Evolutionary conservation across 1,140 invertebrate genomes (phyloP), one percentile per base, ranked within the genome.

Genomic region (Eriosoma lanigerum): DNA sequence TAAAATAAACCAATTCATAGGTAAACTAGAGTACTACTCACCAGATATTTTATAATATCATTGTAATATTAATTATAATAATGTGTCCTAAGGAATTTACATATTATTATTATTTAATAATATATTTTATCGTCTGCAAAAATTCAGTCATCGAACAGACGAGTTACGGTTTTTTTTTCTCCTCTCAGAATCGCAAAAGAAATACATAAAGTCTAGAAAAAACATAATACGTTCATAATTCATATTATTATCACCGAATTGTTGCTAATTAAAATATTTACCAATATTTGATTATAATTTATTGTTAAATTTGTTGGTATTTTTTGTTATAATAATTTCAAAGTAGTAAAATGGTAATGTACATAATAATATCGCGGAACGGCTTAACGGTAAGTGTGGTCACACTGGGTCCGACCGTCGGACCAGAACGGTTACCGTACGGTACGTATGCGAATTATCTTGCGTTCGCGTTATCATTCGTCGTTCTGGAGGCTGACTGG

Each of bases 251-350:
- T 24, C 44, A 48, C 26, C 15, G 2, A 70, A 70, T 70, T 70
- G 48, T 52, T 44, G 48, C 38, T 48, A 29, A 72, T 29, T 72
- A 72, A 72, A 72, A 72, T 52, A 52, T 72, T 72, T 26, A 0
- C 9, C 46, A 19, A 72, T 52, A 38, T 32, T 52, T 72, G 24
- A 72, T 72, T 72, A 72, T 52, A 29, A 70, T 29, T 72, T 52
- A 72, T 72, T 72, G 46, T 72, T 72, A 46, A 4, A 26, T 72
- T 24, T 44, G 75, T 54, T 56, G 81, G 50, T 81, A 64, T 29
- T 32, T 52, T 29, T 29, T 50, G 46, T n/a, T 29, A n/a, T n/a
- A n/a, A n/a, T n/a, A 72, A 72, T 52, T 72, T 72, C 24, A 60
- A 60, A 60, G 1, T 26, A 62, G 1, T 29, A 32, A 17, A 17